Evolutionary conservation across 2,888 invertebrate genomes (phyloP).

Genomic region (Sminthurinus aureus): DNA sequence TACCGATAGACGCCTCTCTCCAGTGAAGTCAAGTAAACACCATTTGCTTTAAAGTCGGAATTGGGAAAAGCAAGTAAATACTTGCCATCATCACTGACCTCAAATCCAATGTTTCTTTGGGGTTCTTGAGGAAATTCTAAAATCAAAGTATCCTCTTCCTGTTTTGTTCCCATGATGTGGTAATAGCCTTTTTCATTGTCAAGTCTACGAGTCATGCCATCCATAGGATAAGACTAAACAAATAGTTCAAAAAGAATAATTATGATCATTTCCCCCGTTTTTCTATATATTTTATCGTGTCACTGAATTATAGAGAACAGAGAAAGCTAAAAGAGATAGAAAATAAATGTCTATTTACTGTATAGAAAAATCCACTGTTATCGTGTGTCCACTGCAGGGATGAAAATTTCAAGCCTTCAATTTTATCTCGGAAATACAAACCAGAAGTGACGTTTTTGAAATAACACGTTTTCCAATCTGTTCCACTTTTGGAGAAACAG

Average conservation of each 20-base stretch:
- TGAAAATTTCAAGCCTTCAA: conserved; percentile 35
- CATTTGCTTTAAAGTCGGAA: conserved; percentile 32
- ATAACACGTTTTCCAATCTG: conserved; percentile 35
- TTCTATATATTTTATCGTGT: not conserved
- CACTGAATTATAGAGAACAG: no score
- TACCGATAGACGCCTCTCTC: conserved; percentile 27
- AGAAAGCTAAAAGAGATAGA: no score
- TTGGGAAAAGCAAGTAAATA: conserved; percentile 37
- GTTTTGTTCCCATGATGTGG: conserved; percentile 28
- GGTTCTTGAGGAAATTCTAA: conserved; percentile 12
- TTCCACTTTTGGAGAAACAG: conserved; percentile 23
- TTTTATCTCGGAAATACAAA: conserved; percentile 21
- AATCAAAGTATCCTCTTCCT: conserved; percentile 21
- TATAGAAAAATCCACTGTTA: conserved; percentile 35
- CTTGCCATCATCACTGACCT: conserved; percentile 33
- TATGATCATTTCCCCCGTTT: not conserved
- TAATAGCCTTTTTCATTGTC: conserved; percentile 32
- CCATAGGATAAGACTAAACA: conserved; percentile 22
- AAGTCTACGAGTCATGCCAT: conserved; percentile 9
- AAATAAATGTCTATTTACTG: conserved; percentile 17
- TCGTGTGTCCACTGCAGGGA: conserved; percentile 37
- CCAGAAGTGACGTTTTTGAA: conserved; percentile 30
- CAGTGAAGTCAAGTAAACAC: conserved; percentile 18
- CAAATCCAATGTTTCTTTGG: not conserved
- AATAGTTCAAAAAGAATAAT: not conserved